Base-by-base conservation (phyloP, 2,888 invertebrate genomes). In the Rhorus exstirpatorius region DNA sequence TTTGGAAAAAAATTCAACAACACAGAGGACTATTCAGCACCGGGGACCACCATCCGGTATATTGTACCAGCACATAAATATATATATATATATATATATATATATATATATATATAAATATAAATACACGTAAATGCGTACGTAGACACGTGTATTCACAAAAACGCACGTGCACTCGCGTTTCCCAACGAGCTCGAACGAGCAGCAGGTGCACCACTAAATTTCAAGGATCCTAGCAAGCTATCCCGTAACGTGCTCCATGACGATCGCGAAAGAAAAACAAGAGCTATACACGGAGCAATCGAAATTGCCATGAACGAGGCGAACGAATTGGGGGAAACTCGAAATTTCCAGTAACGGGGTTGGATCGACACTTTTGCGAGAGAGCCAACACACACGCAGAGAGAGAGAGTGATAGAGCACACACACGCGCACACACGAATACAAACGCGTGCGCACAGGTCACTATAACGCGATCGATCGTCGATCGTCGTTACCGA, bases 401-500 rank as follows among this genome's bases (percentile, higher is more conserved):
- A n/a, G n/a, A n/a, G n/a, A n/a, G n/a, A 46, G 3, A 14, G 21
- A 3, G 53, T 7, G 0, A 53, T 31, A 38, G n/a, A 35, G 14
- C 17, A 17, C 6, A 10, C n/a, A n/a, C n/a, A n/a, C n/a, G n/a
- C n/a, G n/a, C n/a, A n/a, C n/a, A n/a, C n/a, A n/a, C n/a, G n/a
- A n/a, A n/a, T n/a, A n/a, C n/a, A n/a, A n/a, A n/a, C n/a, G n/a
- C n/a, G n/a, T n/a, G n/a, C n/a, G n/a, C 12, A 24, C 24, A 19
- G 46, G 26, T 14, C 26, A 44, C 21, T 3, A 17, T 24, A 35
- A 38, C 38, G 19, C 53, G 19, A 70, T 51, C 82, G 82, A 82
- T 82, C 75, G 82, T 63, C 79, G 81, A 82, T 82, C 82, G 75
- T 14, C 19, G 53, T 58, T 68, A 55, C 63, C 82, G 81, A 81